Evolutionary conservation across 2,888 invertebrate genomes (phyloP).

Genomic region (Nephrotoma guestfalica): DNA sequence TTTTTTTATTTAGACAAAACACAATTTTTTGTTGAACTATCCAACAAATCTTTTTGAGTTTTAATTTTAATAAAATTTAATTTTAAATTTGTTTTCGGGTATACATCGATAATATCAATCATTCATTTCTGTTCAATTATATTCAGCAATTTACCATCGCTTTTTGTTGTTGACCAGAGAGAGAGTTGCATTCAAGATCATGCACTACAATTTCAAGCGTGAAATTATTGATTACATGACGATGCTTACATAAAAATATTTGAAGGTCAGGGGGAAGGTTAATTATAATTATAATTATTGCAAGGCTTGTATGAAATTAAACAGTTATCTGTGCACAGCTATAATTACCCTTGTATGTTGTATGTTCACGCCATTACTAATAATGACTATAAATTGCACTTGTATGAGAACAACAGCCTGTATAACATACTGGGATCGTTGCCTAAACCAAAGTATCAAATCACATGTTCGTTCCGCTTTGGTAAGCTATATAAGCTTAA

Average conservation of each 20-base stretch:
- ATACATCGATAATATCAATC: background rate
- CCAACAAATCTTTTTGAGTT: background rate
- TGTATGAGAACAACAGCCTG: too few species aligned
- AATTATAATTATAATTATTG: too few species aligned
- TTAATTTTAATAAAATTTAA: background rate
- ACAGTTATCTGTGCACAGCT: too few species aligned
- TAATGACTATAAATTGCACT: too few species aligned
- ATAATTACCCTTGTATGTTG: too few species aligned
- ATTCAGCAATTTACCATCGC: background rate
- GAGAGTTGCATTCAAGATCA: background rate
- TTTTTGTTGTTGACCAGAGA: background rate
- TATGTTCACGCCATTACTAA: too few species aligned
- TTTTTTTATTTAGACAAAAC: background rate
- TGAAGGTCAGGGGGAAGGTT: background rate
- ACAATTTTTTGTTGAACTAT: background rate
- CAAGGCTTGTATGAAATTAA: too few species aligned
- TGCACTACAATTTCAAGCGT: background rate
- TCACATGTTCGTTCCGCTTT: too few species aligned
- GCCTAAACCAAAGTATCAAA: too few species aligned
- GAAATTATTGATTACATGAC: background rate
- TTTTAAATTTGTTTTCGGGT: background rate
- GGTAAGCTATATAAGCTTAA: too few species aligned
- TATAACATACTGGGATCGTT: too few species aligned
- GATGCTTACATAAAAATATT: background rate
- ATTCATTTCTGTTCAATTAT: background rate